These are phyloP conservation scores for Sebastes oblongus DNA, from an alignment of 2,797 vertebrate genomes.

Conservation along the genomic window DNA sequence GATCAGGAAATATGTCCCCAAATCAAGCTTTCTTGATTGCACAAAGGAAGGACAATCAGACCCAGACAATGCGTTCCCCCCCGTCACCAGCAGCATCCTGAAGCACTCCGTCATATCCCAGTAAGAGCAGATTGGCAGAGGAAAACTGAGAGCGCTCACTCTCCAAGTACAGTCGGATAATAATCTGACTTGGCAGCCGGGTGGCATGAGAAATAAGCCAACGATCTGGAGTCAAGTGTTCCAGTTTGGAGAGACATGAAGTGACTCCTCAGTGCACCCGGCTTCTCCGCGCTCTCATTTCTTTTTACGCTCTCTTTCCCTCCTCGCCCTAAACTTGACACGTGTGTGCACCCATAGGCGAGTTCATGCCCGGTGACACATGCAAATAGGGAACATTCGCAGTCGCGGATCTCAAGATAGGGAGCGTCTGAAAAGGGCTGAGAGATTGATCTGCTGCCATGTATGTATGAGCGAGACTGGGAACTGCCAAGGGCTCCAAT, in stretches of 20 bases:
- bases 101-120: conserved; percentile 41
- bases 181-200: conserved; percentile 61
- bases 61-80: conserved; percentile 46
- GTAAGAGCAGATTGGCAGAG: conserved; percentile 47
- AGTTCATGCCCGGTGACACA: conserved; percentile 37
- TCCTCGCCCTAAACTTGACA: conserved; percentile 3
- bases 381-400: conserved; percentile 40
- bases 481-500: conserved; percentile 59
- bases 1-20: conserved; percentile 52
- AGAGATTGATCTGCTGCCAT: conserved; percentile 58
- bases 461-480: conserved; percentile 49
- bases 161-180: conserved; percentile 55
- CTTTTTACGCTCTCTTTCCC: not conserved
- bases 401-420: conserved; percentile 33
- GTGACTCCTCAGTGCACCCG: conserved; percentile 22
- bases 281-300: conserved; percentile 26
- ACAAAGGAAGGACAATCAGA: conserved; percentile 69
- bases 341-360: not conserved
- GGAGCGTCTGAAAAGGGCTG: conserved; percentile 13
- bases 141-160: conserved; percentile 25
- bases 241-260: conserved; percentile 59
- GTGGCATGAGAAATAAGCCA: conserved; percentile 58
- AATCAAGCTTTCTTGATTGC: conserved; percentile 62
- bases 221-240: conserved; percentile 55
- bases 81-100: conserved; percentile 49